phyloP scores from a whole-genome alignment of 1,140 invertebrate genomes.

The Drosophila auraria region DNA sequence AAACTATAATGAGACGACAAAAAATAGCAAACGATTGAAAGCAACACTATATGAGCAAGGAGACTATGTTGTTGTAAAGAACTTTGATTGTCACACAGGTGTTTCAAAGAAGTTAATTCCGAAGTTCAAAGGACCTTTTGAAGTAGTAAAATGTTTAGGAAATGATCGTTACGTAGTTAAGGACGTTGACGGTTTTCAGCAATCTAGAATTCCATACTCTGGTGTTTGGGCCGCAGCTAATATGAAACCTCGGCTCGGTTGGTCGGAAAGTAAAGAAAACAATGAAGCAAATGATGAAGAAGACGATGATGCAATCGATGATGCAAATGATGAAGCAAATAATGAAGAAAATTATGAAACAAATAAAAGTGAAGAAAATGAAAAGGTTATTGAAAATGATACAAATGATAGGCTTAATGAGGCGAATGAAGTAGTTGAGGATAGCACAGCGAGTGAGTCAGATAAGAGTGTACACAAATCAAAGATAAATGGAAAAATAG shows the following conservation, averaged over 20 bases:
- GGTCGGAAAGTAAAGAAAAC: too few species aligned
- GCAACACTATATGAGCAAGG: constrained; percentile 1
- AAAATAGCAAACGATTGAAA: not conserved
- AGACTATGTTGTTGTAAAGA: not conserved
- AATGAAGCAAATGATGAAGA: too few species aligned
- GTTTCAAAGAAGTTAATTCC: not conserved
- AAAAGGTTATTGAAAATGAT: not conserved
- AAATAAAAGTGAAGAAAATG: not conserved
- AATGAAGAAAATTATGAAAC: not conserved
- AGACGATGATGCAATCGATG: too few species aligned
- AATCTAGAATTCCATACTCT: too few species aligned
- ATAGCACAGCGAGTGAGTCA: not conserved
- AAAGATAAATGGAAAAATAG: not conserved
- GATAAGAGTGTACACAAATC: not conserved
- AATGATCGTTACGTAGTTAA: too few species aligned
- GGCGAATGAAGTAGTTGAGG: not conserved
- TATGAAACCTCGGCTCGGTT: too few species aligned
- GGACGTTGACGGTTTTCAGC: too few species aligned
- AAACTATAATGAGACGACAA: not conserved
- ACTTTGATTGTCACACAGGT: not conserved
- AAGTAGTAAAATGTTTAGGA: too few species aligned
- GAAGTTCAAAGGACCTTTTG: too few species aligned
- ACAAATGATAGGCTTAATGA: not conserved
- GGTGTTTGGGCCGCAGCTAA: too few species aligned
- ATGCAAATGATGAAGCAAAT: not conserved